These are phyloP conservation scores for Enteromius trimaculatus DNA, from an alignment of 2,797 vertebrate genomes.

Conservation along the genomic window DNA sequence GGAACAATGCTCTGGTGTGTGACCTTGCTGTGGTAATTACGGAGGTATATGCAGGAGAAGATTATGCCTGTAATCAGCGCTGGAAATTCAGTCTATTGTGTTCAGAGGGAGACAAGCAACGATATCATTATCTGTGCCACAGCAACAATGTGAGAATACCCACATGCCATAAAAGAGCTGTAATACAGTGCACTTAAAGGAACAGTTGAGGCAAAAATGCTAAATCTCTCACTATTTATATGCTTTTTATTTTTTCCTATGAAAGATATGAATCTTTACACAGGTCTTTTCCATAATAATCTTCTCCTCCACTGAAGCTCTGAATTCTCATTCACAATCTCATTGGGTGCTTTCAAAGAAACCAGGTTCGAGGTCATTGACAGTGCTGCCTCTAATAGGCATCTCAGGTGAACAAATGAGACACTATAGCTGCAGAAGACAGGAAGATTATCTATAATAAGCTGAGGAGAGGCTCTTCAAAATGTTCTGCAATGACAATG, in stretches of 20 bases:
- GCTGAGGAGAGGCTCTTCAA: background rate
- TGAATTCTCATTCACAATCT: background rate
- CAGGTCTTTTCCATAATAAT: background rate
- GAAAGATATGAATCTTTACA: background rate
- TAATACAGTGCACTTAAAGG: background rate
- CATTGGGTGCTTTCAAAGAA: background rate
- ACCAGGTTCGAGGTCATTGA: background rate
- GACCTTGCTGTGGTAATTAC: constrained; percentile 58
- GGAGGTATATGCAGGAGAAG: constrained; percentile 30
- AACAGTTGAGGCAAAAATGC: background rate
- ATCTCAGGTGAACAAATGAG: background rate
- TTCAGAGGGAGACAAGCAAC: constrained; percentile 31
- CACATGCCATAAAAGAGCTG: constrained; percentile 13
- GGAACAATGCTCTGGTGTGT: constrained; percentile 27
- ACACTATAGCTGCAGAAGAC: background rate
- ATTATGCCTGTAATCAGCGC: constrained; percentile 44
- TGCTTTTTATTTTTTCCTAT: background rate
- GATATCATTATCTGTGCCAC: constrained; percentile 25
- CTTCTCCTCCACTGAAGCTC: background rate
- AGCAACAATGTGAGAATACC: constrained; percentile 8
- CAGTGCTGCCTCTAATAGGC: background rate
- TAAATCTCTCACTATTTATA: background rate
- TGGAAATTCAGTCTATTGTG: constrained; percentile 47
- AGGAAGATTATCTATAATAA: background rate
- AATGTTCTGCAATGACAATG: background rate